Conservation (phyloP, 2,113 vertebrate species). For the human (Homo sapiens) region GRCh38 chr11:93161001-93161500, state of each 20-base stretch:
- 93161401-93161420: neutral
- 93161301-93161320: neutral
- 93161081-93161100: no score
- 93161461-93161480: neutral
- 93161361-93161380: neutral
- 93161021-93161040: no score
- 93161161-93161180: neutral
- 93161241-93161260: neutral
- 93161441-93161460: neutral
- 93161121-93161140: no score
- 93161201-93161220: neutral
- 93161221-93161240: neutral
- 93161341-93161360: neutral
- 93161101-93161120: no score
- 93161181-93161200: neutral
- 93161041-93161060: no score
- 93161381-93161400: neutral
- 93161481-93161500: neutral
- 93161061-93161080: no score
- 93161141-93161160: neutral
- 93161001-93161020: no score
- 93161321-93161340: neutral
- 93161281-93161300: constrained; percentile 15
- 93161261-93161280: neutral
- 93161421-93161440: neutral